Evolutionary conservation across 2,797 vertebrate genomes (phyloP).

Genomic region (Tolypeutes matacus): DNA sequence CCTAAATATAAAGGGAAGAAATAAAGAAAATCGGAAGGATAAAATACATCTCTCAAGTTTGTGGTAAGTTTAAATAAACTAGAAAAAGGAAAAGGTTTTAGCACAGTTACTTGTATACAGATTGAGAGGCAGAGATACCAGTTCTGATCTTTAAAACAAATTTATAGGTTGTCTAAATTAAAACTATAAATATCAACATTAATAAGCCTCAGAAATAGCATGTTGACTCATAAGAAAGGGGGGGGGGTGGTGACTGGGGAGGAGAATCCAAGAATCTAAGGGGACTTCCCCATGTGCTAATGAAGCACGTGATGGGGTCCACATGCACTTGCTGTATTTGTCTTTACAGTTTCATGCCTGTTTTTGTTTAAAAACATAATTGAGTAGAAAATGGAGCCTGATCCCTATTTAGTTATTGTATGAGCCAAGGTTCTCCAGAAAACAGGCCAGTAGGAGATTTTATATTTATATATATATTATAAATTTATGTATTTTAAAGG

Average conservation of each 20-base stretch:
- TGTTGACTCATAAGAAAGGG: neutral
- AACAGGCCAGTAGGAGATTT: too few species aligned
- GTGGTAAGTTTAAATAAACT: slow-evolving; percentile 10
- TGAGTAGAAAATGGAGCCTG: neutral
- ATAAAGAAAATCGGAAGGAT: neutral
- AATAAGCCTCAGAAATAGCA: neutral
- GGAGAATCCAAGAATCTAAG: neutral
- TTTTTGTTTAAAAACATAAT: neutral
- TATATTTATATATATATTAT: too few species aligned
- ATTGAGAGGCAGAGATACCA: neutral
- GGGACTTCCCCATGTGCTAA: neutral
- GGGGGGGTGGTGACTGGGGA: neutral
- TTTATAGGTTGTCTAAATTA: neutral
- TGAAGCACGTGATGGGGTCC: neutral
- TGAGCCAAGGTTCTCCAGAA: too few species aligned
- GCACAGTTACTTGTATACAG: neutral
- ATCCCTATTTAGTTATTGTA: too few species aligned
- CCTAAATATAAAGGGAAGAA: neutral
- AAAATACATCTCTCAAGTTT: neutral
- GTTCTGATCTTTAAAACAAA: neutral
- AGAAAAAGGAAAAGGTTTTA: neutral
- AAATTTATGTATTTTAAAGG: too few species aligned
- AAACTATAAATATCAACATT: neutral
- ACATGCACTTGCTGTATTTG: neutral
- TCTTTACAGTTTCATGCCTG: neutral